Conservation (phyloP, 2,797 vertebrate species). For the Sebastes umbrosus region DNA sequence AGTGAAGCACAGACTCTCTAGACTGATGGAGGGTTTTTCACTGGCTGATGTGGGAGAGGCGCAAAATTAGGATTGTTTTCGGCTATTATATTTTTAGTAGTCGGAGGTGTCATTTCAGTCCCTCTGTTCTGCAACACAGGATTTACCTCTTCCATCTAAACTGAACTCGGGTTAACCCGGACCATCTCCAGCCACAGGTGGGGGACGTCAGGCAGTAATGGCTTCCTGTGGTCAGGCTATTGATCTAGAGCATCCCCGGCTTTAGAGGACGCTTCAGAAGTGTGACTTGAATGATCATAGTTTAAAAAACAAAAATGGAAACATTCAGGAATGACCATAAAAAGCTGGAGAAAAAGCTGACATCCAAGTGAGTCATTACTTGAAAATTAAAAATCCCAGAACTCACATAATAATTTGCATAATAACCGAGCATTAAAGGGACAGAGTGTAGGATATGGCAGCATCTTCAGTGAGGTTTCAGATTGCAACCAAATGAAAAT, state of each 20-base stretch:
- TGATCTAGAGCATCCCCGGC: slow-evolving; percentile 16
- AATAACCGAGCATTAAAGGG: background rate
- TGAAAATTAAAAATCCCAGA: background rate
- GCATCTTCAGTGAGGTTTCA: too few relatives aligned
- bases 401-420: background rate
- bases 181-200: slow-evolving; percentile 24
- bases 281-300: background rate
- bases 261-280: slow-evolving; percentile 5
- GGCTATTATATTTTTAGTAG: background rate
- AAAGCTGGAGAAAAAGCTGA: background rate
- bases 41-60: slow-evolving; percentile 12
- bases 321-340: background rate
- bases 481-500: too few relatives aligned
- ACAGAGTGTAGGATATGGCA: too few relatives aligned
- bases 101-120: slow-evolving; percentile 9
- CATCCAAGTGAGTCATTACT: background rate
- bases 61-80: slow-evolving; percentile 26
- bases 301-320: background rate
- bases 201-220: slow-evolving; percentile 13
- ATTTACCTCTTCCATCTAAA: slow-evolving; percentile 35
- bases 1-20: slow-evolving; percentile 11
- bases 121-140: background rate
- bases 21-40: slow-evolving; percentile 11
- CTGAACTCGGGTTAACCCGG: slow-evolving; percentile 10
- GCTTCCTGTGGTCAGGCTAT: slow-evolving; percentile 44